Percentiles rank a stretch among this genome's conserved stretches.
phyloP scores from a whole-genome alignment of 30 jellyfish, hydroid and myxozoan species.

The Aurelia sp. region DNA sequence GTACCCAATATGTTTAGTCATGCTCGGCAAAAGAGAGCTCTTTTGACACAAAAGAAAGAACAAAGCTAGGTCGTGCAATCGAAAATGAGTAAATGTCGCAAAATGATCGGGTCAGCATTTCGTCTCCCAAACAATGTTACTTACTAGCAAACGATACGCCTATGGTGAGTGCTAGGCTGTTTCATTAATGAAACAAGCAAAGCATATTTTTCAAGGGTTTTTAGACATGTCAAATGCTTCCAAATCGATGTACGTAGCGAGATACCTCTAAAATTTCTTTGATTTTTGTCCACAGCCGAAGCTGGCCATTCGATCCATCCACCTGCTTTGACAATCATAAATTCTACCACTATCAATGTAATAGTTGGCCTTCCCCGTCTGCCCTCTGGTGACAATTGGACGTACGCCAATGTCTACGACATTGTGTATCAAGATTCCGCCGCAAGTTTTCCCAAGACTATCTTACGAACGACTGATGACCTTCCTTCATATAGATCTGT shows the following conservation, averaged over 20 bases:
- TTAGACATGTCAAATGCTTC: too few relatives aligned
- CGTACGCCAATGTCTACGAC: neutral
- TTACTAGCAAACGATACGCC: too few relatives aligned
- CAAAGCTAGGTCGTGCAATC: too few relatives aligned
- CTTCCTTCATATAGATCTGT: constrained; percentile 7
- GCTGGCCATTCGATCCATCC: neutral
- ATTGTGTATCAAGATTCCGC: neutral
- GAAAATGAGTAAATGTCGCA: too few relatives aligned
- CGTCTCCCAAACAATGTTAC: too few relatives aligned
- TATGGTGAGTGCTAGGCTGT: too few relatives aligned
- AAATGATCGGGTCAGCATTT: too few relatives aligned
- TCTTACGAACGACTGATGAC: constrained; percentile 13
- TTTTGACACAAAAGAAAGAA: too few relatives aligned
- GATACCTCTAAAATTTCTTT: neutral
- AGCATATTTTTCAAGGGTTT: too few relatives aligned
- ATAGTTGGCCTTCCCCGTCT: neutral
- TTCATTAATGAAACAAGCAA: too few relatives aligned
- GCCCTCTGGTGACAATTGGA: neutral
- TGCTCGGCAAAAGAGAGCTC: too few relatives aligned
- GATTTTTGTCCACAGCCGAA: neutral
- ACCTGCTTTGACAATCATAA: neutral
- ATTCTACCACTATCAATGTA: neutral
- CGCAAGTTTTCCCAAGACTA: neutral
- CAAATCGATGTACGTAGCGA: neutral
- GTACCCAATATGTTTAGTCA: too few relatives aligned